Conservation (phyloP, 2,797 vertebrate species). For the Acanthiza pusilla region DNA sequence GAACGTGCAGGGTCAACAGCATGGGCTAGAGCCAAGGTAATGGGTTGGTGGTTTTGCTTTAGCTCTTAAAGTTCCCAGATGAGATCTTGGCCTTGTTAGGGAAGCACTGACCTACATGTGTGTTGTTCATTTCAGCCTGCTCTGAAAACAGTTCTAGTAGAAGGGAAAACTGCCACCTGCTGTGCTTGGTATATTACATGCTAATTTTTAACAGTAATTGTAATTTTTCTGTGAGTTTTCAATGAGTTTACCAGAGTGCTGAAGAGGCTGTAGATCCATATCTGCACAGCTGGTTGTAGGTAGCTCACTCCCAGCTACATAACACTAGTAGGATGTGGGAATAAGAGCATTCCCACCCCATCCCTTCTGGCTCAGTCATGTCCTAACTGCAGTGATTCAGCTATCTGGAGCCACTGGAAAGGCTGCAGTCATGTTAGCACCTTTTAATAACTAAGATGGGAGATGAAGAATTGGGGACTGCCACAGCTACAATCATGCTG, state of each 20-base stretch:
- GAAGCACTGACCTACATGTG: background rate
- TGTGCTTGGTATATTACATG: background rate
- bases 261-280: background rate
- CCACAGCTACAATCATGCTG: background rate
- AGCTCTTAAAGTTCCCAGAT: background rate
- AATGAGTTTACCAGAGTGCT: background rate
- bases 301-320: background rate
- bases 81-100: background rate
- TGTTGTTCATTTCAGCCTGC: background rate
- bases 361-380: background rate
- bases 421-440: background rate
- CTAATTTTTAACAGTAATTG: background rate
- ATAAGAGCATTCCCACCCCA: background rate
- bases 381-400: background rate
- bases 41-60: background rate
- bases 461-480: background rate
- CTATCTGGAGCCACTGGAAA: background rate
- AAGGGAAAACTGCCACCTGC: background rate
- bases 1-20: background rate
- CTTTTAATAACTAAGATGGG: background rate
- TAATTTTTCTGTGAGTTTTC: background rate
- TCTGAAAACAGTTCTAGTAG: background rate
- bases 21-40: background rate
- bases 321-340: constrained; percentile 22
- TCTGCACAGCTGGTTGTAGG: constrained; percentile 49